phyloP scores from a whole-genome alignment of 64 coral and sea anemone species.

The Pachyseris speciosa region DNA sequence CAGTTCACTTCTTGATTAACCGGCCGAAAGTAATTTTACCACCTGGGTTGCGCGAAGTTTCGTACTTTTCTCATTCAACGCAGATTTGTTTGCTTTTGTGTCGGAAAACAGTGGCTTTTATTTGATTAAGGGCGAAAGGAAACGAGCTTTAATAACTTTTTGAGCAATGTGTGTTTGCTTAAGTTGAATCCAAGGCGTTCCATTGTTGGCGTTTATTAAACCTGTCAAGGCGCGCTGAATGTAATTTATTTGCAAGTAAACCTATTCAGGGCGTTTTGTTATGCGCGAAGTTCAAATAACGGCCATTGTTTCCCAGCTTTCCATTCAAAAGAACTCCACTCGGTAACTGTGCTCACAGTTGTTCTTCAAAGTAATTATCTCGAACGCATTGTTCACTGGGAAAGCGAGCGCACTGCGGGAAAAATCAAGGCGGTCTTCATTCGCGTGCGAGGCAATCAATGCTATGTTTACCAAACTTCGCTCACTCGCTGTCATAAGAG shows the following conservation, averaged over 20 bases:
- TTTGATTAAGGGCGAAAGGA: slow-evolving; percentile 10
- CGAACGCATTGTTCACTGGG: slow-evolving; percentile 1
- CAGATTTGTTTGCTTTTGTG: background rate
- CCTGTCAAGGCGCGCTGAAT: slow-evolving; percentile 13
- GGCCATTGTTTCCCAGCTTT: background rate
- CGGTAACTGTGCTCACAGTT: slow-evolving; percentile 19
- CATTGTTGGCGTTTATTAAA: slow-evolving; percentile 39
- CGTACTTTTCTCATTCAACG: background rate
- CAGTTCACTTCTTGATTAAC: background rate
- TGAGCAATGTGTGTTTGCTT: slow-evolving; percentile 58
- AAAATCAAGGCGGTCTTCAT: background rate
- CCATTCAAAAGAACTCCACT: slow-evolving; percentile 17
- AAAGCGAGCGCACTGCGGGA: background rate
- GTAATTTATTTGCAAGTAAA: slow-evolving; percentile 53
- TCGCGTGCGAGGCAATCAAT: background rate
- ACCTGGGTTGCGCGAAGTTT: background rate
- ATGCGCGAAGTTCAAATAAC: slow-evolving; percentile 8
- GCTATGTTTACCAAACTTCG: slow-evolving; percentile 4
- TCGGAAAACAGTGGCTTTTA: slow-evolving; percentile 16
- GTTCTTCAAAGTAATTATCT: slow-evolving; percentile 26
- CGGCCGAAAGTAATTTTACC: slow-evolving; percentile 15
- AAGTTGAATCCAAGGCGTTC: background rate
- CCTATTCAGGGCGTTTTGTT: slow-evolving; percentile 18
- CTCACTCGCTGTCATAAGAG: background rate
- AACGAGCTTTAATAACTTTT: slow-evolving; percentile 60